Percentiles rank a stretch among this genome's conserved stretches.
These are phyloP conservation scores for Adelognathus sp. DNA, from an alignment of 2,888 invertebrate species.

Conservation along the genomic window DNA sequence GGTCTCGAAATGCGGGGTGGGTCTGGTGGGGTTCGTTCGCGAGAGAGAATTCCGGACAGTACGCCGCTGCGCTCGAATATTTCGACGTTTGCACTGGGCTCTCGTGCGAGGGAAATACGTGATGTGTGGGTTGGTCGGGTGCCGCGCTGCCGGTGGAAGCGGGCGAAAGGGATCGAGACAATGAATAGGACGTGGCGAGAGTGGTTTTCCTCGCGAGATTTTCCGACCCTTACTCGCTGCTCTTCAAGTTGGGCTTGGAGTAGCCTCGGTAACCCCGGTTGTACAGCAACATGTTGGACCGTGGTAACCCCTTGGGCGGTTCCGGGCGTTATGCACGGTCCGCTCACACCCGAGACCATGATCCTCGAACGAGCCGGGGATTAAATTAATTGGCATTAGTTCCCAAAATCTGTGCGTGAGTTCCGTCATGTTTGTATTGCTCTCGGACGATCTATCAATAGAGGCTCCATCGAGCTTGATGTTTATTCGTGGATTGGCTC, in stretches of 20 bases:
- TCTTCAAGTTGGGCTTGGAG: conserved; percentile 13
- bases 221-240: conserved; percentile 9
- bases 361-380: conserved; percentile 33
- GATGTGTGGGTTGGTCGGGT: not conserved
- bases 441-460: conserved; percentile 11
- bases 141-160: not conserved
- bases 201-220: conserved; percentile 45
- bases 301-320: conserved; percentile 39
- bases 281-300: conserved; percentile 34
- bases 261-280: conserved; percentile 29
- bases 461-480: conserved; percentile 8
- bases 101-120: conserved; percentile 27
- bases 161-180: conserved; percentile 2
- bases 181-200: conserved; percentile 29
- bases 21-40: conserved; percentile 17
- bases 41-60: conserved; percentile 42
- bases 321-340: conserved; percentile 26
- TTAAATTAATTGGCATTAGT: conserved; percentile 47
- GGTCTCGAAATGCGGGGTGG: conserved; percentile 1
- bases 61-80: conserved; percentile 41
- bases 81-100: conserved; percentile 46
- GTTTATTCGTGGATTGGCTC: not conserved
- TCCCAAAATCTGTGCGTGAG: not conserved
- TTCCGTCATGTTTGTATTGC: conserved; percentile 14
- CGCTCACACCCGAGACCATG: conserved; percentile 26